These are phyloP conservation scores for Altica lythri DNA, from an alignment of 2,888 invertebrate genomes.

Conservation along the genomic window DNA sequence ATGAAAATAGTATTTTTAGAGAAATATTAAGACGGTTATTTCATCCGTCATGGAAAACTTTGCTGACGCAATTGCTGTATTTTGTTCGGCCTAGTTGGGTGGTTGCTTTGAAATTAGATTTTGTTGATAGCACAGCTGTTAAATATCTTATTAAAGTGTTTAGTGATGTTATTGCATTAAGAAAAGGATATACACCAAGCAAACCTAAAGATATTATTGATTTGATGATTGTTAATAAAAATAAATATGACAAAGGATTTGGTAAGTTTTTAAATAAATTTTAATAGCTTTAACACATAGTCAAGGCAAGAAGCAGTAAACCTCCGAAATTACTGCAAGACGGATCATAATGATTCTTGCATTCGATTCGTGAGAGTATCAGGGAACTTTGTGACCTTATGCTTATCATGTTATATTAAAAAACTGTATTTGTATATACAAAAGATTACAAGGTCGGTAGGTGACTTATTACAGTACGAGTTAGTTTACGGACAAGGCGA, in stretches of 20 bases:
- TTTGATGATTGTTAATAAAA: conserved; percentile 44
- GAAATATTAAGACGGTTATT: conserved; percentile 49
- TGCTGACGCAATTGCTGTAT: conserved; percentile 41
- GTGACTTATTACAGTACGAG: too few relatives aligned
- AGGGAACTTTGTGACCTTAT: too few relatives aligned
- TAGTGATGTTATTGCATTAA: conserved; percentile 43
- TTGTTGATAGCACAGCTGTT: conserved; percentile 41
- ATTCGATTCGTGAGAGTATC: too few relatives aligned
- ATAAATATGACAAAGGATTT: conserved; percentile 3
- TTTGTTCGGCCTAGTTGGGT: conserved; percentile 44
- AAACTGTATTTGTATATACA: too few relatives aligned
- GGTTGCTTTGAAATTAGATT: conserved; percentile 41
- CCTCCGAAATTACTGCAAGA: too few relatives aligned
- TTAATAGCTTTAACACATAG: too few relatives aligned
- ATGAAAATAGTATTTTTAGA: conserved; percentile 53
- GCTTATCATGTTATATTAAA: too few relatives aligned
- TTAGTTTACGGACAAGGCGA: too few relatives aligned
- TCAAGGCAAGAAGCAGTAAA: too few relatives aligned
- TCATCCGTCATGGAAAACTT: conserved; percentile 43
- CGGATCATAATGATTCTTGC: too few relatives aligned
- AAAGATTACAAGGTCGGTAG: too few relatives aligned
- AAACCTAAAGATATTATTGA: conserved; percentile 64
- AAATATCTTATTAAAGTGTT: conserved; percentile 46
- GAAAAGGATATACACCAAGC: conserved; percentile 34
- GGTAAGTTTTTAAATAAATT: conserved; percentile 1